A percentile compares a stretch with the other conserved stretches of the same genome.
These are phyloP conservation scores for Phyllostomus hastatus DNA, from an alignment of 2,113 vertebrate species.

Conservation along the genomic window DNA sequence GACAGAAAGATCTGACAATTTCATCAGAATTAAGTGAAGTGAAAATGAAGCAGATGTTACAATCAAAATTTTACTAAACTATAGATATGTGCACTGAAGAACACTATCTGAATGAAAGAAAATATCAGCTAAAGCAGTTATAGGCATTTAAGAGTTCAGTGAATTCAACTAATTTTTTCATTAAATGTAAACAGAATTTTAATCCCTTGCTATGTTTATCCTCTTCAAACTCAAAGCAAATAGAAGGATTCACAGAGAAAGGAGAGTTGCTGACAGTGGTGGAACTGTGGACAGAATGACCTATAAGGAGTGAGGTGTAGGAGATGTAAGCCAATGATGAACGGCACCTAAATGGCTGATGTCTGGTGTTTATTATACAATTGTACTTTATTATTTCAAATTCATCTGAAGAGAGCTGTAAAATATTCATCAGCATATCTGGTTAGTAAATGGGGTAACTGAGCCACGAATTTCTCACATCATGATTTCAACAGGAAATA, in stretches of 20 bases:
- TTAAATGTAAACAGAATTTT: conserved; percentile 12
- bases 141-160: conserved; percentile 2
- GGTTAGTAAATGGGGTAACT: conserved; percentile 19
- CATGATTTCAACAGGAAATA: not conserved
- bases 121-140: conserved; percentile 39
- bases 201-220: not conserved
- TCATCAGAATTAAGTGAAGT: conserved; percentile 41
- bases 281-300: not conserved
- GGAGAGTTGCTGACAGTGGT: not conserved
- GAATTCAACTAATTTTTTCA: conserved; percentile 40
- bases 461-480: not conserved
- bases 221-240: conserved; percentile 47
- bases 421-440: not conserved
- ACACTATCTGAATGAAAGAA: conserved; percentile 33
- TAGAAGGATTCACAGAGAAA: conserved; percentile 26
- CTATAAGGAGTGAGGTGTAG: not conserved
- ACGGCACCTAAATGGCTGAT: not conserved
- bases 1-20: conserved; percentile 24
- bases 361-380: not conserved
- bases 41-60: conserved; percentile 46
- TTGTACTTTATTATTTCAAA: conserved; percentile 39
- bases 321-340: not conserved
- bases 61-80: conserved; percentile 37
- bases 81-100: conserved; percentile 19
- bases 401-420: conserved; percentile 3